These are phyloP conservation scores for Scartelaos histophorus DNA, from an alignment of 2,113 vertebrate species.

Conservation along the genomic window DNA sequence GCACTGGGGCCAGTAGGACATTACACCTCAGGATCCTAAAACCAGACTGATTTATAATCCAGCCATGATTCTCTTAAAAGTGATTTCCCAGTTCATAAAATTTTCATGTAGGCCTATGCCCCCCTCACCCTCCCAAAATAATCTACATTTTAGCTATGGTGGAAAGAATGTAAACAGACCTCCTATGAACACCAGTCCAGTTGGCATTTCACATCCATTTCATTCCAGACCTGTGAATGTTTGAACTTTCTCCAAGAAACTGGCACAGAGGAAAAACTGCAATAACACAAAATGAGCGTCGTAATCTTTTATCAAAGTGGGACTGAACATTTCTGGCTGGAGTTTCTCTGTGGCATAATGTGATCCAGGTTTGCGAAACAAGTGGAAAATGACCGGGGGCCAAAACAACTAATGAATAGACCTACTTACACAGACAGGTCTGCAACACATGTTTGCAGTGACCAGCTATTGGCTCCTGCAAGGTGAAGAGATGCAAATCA, in stretches of 20 bases:
- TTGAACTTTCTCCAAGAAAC: constrained; percentile 61
- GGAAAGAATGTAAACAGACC: not conserved
- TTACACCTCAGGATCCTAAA: not conserved
- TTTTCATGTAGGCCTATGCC: not conserved
- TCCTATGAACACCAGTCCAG: constrained; percentile 13
- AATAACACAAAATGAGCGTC: constrained; percentile 58
- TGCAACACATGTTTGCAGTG: constrained; percentile 68
- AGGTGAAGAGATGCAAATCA: constrained; percentile 29
- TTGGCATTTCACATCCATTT: constrained; percentile 42
- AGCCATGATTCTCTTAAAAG: no score
- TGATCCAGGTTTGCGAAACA: constrained; percentile 75
- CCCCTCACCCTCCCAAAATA: not conserved
- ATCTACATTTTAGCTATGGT: not conserved
- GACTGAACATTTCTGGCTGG: constrained; percentile 62
- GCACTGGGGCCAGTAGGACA: not conserved
- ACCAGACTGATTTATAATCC: no score
- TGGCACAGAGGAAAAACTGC: constrained; percentile 25
- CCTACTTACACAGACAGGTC: constrained; percentile 59
- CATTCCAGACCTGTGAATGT: constrained; percentile 54
- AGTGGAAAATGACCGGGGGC: constrained; percentile 79
- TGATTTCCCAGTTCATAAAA: not conserved
- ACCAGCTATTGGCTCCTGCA: constrained; percentile 63
- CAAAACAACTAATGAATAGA: constrained; percentile 71
- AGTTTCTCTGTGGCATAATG: constrained; percentile 73
- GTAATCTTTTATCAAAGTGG: constrained; percentile 73